These are phyloP conservation scores for Panzeria rudis DNA, from an alignment of 2,888 invertebrate genomes.

Conservation along the genomic window DNA sequence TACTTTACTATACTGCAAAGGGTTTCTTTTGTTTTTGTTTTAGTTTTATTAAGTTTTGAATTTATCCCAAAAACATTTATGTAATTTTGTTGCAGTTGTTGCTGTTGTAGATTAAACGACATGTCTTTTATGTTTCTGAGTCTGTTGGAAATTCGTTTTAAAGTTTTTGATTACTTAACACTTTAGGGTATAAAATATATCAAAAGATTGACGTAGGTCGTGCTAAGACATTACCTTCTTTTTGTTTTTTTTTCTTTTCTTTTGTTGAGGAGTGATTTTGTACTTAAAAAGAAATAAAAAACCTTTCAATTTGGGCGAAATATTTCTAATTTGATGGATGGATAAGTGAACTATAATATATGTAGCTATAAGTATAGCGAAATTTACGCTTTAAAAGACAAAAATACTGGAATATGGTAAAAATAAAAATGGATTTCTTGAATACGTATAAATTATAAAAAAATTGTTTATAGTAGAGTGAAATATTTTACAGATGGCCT, in stretches of 20 bases:
- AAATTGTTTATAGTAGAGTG: too few species aligned
- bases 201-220: constrained; percentile 68
- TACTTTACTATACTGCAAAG: constrained; percentile 39
- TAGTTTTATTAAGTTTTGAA: not conserved
- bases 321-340: constrained; percentile 12
- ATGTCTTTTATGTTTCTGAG: constrained; percentile 15
- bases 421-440: not conserved
- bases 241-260: not conserved
- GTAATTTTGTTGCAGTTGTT: not conserved
- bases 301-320: not conserved
- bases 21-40: constrained; percentile 29
- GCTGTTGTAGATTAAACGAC: constrained; percentile 1
- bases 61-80: not conserved
- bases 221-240: constrained; percentile 27
- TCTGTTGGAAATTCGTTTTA: constrained; percentile 21
- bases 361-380: not conserved
- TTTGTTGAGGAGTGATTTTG: constrained; percentile 11
- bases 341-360: not conserved
- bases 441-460: too few species aligned
- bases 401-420: not conserved
- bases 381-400: not conserved
- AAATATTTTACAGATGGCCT: too few species aligned
- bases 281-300: constrained; percentile 16
- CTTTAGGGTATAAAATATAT: constrained; percentile 54
- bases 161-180: constrained; percentile 55